Conservation (phyloP, 2,888 invertebrate genomes). For the Lymantria dispar region DNA sequence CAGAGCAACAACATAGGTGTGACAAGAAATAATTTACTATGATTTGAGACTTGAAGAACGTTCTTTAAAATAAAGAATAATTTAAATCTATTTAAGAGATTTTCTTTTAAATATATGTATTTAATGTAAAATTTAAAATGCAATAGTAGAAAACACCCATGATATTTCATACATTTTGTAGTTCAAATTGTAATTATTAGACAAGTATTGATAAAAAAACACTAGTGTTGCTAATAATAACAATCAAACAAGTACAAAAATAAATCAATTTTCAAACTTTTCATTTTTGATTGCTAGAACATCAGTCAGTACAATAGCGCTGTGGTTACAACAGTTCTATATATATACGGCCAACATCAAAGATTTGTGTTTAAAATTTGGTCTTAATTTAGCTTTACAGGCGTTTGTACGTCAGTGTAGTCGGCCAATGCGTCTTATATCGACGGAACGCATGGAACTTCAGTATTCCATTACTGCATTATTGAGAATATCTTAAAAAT, state of each 20-base stretch:
- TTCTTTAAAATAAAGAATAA: no score
- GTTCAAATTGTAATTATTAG: no score
- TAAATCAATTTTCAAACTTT: neutral
- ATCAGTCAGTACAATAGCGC: slow-evolving; percentile 17
- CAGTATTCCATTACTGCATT: slow-evolving; percentile 35
- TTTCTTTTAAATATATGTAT: no score
- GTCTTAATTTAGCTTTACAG: slow-evolving; percentile 83
- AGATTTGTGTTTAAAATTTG: slow-evolving; percentile 83
- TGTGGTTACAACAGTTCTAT: slow-evolving; percentile 61
- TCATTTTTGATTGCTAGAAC: neutral
- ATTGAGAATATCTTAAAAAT: slow-evolving; percentile 34
- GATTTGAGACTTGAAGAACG: neutral
- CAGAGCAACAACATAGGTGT: slow-evolving; percentile 37
- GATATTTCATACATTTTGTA: no score
- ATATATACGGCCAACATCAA: slow-evolving; percentile 59
- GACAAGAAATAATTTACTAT: slow-evolving; percentile 11
- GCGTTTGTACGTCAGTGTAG: slow-evolving; percentile 77
- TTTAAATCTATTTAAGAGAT: no score
- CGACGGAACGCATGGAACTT: slow-evolving; percentile 53
- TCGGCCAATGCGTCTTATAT: slow-evolving; percentile 79
- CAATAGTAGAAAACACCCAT: no score
- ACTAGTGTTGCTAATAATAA: no score
- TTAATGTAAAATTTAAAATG: no score
- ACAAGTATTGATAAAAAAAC: no score
- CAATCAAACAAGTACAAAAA: neutral